Evolutionary conservation across 1,140 invertebrate species (phyloP).

Genomic region (Asbolus verrucosus): DNA sequence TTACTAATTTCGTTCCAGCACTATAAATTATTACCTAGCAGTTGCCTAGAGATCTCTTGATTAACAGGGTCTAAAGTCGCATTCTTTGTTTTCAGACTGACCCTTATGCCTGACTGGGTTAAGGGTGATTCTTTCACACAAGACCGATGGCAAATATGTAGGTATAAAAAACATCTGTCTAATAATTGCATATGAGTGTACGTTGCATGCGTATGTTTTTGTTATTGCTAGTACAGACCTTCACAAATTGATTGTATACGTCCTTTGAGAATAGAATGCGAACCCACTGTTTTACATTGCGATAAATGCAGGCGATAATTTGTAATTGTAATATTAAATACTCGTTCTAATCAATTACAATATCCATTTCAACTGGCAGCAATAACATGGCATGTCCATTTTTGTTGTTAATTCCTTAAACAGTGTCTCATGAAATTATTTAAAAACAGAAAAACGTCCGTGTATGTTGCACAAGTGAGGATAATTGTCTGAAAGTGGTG

Average conservation of each 20-base stretch:
- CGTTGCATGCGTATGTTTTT: constrained; percentile 44
- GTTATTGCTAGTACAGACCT: constrained; percentile 44
- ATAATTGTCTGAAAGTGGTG: too few species aligned
- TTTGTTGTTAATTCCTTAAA: too few species aligned
- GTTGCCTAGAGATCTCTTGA: constrained; percentile 50
- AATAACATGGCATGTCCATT: too few species aligned
- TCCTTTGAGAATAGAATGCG: constrained; percentile 41
- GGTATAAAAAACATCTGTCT: constrained; percentile 34
- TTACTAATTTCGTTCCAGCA: constrained; percentile 42
- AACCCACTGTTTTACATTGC: constrained; percentile 24
- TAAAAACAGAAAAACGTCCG: too few species aligned
- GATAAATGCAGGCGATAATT: constrained; percentile 30
- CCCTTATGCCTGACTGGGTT: not conserved
- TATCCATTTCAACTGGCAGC: too few species aligned
- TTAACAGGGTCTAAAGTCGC: constrained; percentile 40
- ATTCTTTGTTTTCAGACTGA: not conserved
- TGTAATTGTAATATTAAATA: constrained; percentile 27
- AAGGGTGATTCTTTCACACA: not conserved
- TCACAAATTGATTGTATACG: constrained; percentile 53
- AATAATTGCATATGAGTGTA: constrained; percentile 40
- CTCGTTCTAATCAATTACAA: constrained; percentile 1
- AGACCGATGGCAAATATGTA: not conserved
- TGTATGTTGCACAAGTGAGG: too few species aligned
- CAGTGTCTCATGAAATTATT: too few species aligned
- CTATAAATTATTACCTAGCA: constrained; percentile 49